A percentile compares a stretch with the other conserved stretches of the same genome.
phyloP scores from a whole-genome alignment of 1,140 invertebrate genomes.

The Drosophila persimilis region DNA sequence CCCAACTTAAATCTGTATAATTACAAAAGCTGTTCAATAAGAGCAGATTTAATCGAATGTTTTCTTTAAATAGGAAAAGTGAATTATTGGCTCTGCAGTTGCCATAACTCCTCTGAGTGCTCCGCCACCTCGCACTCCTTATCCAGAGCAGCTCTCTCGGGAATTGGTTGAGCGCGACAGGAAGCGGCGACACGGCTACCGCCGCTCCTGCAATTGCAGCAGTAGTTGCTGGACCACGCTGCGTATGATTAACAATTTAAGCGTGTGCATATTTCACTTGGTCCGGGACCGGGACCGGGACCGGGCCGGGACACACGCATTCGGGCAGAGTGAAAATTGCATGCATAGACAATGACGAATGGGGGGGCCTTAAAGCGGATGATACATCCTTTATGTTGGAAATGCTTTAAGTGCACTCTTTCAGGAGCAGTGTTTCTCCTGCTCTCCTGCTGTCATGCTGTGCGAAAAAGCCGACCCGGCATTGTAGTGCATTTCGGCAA shows the following conservation, averaged over 20 bases:
- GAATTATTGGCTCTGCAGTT: slow-evolving; percentile 7
- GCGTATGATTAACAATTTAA: slow-evolving; percentile 78
- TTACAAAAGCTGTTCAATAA: too few species aligned
- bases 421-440: neutral
- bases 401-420: slow-evolving; percentile 25
- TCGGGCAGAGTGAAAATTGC: slow-evolving; percentile 52
- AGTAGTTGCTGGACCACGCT: slow-evolving; percentile 42
- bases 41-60: neutral
- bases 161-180: slow-evolving; percentile 40
- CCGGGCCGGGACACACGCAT: slow-evolving; percentile 28
- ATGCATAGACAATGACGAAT: slow-evolving; percentile 46
- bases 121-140: slow-evolving; percentile 12
- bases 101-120: slow-evolving; percentile 34
- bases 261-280: slow-evolving; percentile 63
- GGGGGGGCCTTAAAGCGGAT: slow-evolving; percentile 29
- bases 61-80: neutral
- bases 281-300: slow-evolving; percentile 6
- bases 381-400: neutral
- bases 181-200: slow-evolving; percentile 25
- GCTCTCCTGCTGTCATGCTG: neutral
- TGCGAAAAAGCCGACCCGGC: neutral
- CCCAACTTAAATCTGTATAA: too few species aligned
- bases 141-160: slow-evolving; percentile 16
- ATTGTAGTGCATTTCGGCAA: slow-evolving; percentile 33
- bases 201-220: slow-evolving; percentile 4